Percentiles rank a stretch among this genome's conserved stretches.
Evolutionary conservation across 2,888 invertebrate species (phyloP).

Genomic region (Syrista parreyssii): DNA sequence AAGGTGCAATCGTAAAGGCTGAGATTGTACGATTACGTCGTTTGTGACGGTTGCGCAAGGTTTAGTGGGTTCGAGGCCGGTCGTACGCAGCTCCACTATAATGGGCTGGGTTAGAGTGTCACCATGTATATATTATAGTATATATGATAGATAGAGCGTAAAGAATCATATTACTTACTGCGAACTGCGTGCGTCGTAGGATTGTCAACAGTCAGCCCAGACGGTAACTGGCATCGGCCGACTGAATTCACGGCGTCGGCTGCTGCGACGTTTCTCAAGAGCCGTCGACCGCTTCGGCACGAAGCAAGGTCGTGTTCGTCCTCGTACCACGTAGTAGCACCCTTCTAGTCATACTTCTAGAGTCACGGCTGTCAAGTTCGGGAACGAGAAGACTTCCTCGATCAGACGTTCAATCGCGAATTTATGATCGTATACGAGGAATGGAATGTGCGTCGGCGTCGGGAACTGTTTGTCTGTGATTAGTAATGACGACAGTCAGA

Average conservation of each 20-base stretch:
- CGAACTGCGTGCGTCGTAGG: neutral
- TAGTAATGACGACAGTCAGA: neutral
- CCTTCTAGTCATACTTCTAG: neutral
- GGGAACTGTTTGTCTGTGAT: neutral
- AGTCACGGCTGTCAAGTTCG: neutral
- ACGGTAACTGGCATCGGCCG: slow-evolving; percentile 19
- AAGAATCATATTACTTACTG: neutral
- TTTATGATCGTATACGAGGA: neutral
- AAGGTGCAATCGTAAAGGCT: slow-evolving; percentile 1
- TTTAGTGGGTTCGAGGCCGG: slow-evolving; percentile 55
- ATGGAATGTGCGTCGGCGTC: neutral
- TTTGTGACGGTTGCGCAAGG: slow-evolving; percentile 49
- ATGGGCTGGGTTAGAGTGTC: neutral
- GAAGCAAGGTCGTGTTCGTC: neutral
- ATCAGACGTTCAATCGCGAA: neutral
- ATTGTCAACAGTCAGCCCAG: slow-evolving; percentile 22
- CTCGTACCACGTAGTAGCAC: neutral
- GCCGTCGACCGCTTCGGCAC: neutral
- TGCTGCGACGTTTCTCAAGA: neutral
- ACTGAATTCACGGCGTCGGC: neutral
- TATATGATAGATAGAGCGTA: neutral
- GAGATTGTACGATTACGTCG: slow-evolving; percentile 42
- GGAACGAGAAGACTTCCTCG: neutral
- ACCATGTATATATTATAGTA: neutral
- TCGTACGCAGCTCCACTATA: slow-evolving; percentile 36